Evolutionary conservation across 2,888 invertebrate species (phyloP).

Genomic region (Hybos culiciformis): DNA sequence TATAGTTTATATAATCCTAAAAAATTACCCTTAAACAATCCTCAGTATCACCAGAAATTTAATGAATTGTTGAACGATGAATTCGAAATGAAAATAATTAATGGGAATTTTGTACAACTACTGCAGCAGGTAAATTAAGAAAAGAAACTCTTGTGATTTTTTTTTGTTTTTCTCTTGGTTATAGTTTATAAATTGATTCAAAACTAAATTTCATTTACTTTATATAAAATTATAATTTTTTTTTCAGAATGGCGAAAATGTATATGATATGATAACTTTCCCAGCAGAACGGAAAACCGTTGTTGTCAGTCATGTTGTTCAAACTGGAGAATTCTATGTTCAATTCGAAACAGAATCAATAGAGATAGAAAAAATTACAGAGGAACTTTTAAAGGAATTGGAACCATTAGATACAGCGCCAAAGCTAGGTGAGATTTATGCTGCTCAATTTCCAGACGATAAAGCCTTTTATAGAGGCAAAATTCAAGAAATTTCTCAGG

Average conservation of each 20-base stretch:
- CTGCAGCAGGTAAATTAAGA: too few relatives aligned
- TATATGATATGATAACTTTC: conserved; percentile 22
- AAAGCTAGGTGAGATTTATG: conserved; percentile 44
- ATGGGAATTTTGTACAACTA: too few relatives aligned
- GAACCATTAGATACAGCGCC: conserved; percentile 17
- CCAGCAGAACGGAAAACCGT: conserved; percentile 33
- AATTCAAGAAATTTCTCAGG: conserved; percentile 61
- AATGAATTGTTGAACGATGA: too few relatives aligned
- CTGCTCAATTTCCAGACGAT: conserved; percentile 70
- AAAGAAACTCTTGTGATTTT: too few relatives aligned
- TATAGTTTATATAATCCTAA: too few relatives aligned
- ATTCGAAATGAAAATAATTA: conserved; percentile 22
- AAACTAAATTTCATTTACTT: too few relatives aligned
- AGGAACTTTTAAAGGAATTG: conserved; percentile 24
- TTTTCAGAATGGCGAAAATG: conserved; percentile 22
- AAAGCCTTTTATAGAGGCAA: conserved; percentile 82
- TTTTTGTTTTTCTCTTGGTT: too few relatives aligned
- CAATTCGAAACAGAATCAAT: conserved; percentile 40
- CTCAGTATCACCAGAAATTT: too few relatives aligned
- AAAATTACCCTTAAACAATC: too few relatives aligned
- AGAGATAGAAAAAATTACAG: conserved; percentile 27
- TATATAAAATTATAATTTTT: too few relatives aligned
- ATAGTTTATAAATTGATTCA: too few relatives aligned
- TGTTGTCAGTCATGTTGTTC: conserved; percentile 51
- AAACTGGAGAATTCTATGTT: conserved; percentile 58